These are phyloP conservation scores for Phrynocephalus guinanensis DNA, from an alignment of 2,797 vertebrate genomes.

Conservation along the genomic window DNA sequence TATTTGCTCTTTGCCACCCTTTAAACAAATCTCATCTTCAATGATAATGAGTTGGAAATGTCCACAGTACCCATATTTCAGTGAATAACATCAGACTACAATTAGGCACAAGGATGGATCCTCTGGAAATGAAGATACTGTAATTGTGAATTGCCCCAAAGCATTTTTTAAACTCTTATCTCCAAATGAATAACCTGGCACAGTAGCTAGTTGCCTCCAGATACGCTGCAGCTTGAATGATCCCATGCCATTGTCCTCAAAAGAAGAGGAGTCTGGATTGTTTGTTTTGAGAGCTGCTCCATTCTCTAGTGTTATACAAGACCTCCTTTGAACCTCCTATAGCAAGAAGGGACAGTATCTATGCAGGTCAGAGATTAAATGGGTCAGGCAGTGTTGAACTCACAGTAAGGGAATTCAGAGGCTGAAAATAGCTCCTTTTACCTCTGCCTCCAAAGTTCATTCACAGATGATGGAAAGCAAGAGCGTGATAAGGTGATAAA, in stretches of 20 bases:
- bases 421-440: neutral
- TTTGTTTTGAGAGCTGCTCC: neutral
- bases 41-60: neutral
- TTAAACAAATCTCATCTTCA: slow-evolving; percentile 3
- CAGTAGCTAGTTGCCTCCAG: neutral
- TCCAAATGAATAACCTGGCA: neutral
- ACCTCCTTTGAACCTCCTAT: slow-evolving; percentile 4
- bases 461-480: neutral
- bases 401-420: slow-evolving; percentile 17
- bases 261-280: neutral
- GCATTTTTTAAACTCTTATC: neutral
- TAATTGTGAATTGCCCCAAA: neutral
- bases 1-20: neutral
- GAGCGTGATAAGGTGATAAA: neutral
- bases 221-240: neutral
- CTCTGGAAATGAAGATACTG: neutral
- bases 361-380: slow-evolving; percentile 29
- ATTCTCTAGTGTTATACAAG: neutral
- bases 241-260: neutral
- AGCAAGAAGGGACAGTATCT: neutral
- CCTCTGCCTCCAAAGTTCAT: neutral
- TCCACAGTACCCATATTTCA: neutral
- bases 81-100: neutral
- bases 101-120: neutral
- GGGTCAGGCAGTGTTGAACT: slow-evolving; percentile 1